A percentile compares a stretch with the other conserved stretches of the same genome.
These are phyloP conservation scores for Formica exsecta DNA, from an alignment of 1,140 invertebrate species.

Conservation along the genomic window DNA sequence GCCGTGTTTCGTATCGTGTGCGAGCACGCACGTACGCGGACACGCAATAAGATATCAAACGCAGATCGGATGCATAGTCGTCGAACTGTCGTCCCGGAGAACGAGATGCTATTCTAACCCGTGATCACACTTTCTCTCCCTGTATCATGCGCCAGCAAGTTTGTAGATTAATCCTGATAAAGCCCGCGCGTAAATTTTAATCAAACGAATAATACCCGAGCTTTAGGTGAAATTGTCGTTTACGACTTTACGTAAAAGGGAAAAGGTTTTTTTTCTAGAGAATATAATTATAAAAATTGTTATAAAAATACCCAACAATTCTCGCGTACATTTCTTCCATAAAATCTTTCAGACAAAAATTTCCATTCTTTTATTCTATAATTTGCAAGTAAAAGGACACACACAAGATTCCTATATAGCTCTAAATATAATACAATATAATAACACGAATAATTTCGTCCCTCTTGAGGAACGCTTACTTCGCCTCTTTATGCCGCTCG, in stretches of 20 bases:
- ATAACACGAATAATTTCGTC: too few relatives aligned
- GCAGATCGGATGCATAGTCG: constrained; percentile 59
- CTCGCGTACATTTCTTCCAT: neutral
- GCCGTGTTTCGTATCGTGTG: constrained; percentile 70
- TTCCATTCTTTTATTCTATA: neutral
- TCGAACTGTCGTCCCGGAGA: constrained; percentile 15
- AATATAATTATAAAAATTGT: neutral
- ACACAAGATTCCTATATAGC: neutral
- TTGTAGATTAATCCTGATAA: constrained; percentile 41
- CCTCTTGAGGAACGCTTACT: neutral
- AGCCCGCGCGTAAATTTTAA: constrained; percentile 36
- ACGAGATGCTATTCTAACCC: constrained; percentile 9
- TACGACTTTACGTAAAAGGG: too few relatives aligned
- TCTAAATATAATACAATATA: neutral
- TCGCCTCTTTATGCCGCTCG: neutral
- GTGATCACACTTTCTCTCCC: constrained; percentile 33
- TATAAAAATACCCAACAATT: neutral
- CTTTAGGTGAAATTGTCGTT: neutral
- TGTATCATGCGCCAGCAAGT: neutral
- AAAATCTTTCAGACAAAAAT: neutral
- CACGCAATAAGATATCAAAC: constrained; percentile 78
- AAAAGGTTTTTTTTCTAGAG: neutral
- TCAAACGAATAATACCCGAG: constrained; percentile 12
- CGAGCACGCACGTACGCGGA: constrained; percentile 75
- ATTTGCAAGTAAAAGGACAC: neutral